Percentiles rank a stretch among this genome's conserved stretches.
Evolutionary conservation across 2,113 vertebrate genomes (phyloP).

Genomic region (Spea bombifrons): DNA sequence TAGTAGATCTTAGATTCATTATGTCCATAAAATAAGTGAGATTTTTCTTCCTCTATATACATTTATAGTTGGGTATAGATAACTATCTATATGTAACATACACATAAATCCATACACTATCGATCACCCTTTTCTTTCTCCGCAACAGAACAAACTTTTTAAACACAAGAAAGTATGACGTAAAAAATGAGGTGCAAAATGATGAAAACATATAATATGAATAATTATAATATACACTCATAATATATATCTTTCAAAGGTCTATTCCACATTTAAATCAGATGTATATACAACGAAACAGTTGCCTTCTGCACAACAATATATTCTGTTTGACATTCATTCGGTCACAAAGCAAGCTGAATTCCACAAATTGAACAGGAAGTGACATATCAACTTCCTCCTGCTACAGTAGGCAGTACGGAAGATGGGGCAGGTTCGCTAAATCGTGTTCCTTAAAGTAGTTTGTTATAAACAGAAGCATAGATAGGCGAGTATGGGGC

Average conservation of each 20-base stretch:
- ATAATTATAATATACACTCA: conserved; percentile 89
- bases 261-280: conserved; percentile 76
- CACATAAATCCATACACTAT: too few species aligned
- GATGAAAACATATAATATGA: conserved; percentile 77
- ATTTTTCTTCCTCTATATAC: too few species aligned
- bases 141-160: too few species aligned
- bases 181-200: conserved; percentile 67
- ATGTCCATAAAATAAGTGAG: too few species aligned
- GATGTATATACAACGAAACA: conserved; percentile 83
- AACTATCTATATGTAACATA: too few species aligned
- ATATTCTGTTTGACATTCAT: conserved; percentile 85
- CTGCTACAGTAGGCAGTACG: background rate
- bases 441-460: background rate
- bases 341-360: conserved; percentile 42
- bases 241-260: conserved; percentile 83
- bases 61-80: too few species aligned
- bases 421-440: background rate
- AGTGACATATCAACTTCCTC: background rate
- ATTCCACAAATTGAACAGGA: background rate
- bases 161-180: background rate
- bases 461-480: too few species aligned
- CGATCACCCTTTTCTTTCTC: too few species aligned
- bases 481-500: too few species aligned
- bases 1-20: too few species aligned
- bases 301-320: conserved; percentile 68